A percentile compares a stretch with the other conserved stretches of the same genome.
These are phyloP conservation scores for Phortica magna DNA, from an alignment of 2,888 invertebrate species.

Conservation along the genomic window DNA sequence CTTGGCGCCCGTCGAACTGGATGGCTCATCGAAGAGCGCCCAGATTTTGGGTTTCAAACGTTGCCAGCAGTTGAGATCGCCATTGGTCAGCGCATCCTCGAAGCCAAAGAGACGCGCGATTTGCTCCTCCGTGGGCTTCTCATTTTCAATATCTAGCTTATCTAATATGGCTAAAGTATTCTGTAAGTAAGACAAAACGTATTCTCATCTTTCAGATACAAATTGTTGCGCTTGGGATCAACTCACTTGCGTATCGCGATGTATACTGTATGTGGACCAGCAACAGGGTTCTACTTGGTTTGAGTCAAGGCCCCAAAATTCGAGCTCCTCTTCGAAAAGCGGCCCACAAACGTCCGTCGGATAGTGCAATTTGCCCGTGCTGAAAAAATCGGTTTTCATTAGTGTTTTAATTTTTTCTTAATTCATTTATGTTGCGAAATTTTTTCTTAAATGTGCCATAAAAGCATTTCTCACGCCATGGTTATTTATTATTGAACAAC, in stretches of 20 bases:
- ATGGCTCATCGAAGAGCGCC: constrained; percentile 98
- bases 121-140: constrained; percentile 94
- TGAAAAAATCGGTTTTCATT: constrained; percentile 69
- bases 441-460: neutral
- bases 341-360: constrained; percentile 99
- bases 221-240: neutral
- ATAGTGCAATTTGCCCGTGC: constrained; percentile 96
- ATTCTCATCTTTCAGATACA: neutral
- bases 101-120: constrained; percentile 94
- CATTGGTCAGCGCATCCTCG: constrained; percentile 89
- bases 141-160: constrained; percentile 95
- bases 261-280: constrained; percentile 97
- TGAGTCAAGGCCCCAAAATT: constrained; percentile 97
- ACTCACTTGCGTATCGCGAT: constrained; percentile 88
- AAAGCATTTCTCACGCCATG: constrained; percentile 14
- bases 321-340: constrained; percentile 96
- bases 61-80: constrained; percentile 92
- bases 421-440: no score
- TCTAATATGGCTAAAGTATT: constrained; percentile 97
- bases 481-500: constrained; percentile 19
- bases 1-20: constrained; percentile 94
- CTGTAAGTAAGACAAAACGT: constrained; percentile 77
- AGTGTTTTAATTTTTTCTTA: neutral
- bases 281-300: constrained; percentile 99
- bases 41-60: constrained; percentile 93